Evolutionary conservation across 2,113 vertebrate species (phyloP).

Genomic region (Coregonus clupeaformis): DNA sequence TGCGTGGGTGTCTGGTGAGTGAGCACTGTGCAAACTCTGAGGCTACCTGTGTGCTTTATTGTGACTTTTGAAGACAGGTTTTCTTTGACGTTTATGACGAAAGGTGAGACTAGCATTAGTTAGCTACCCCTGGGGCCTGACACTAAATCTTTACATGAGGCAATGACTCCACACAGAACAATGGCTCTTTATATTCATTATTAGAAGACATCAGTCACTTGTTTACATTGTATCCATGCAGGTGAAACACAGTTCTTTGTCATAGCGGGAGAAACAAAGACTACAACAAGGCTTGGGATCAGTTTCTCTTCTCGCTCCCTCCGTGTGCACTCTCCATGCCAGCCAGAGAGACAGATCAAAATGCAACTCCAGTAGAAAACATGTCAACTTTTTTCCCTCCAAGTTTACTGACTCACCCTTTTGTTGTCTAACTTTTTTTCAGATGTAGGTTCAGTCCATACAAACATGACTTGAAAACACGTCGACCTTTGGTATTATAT

Average conservation of each 20-base stretch:
- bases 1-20: neutral
- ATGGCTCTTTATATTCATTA: slow-evolving; percentile 60
- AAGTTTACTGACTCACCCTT: slow-evolving; percentile 31
- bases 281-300: slow-evolving; percentile 42
- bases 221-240: slow-evolving; percentile 57
- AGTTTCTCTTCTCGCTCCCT: slow-evolving; percentile 37
- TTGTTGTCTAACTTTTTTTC: slow-evolving; percentile 40
- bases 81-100: slow-evolving; percentile 61
- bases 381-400: slow-evolving; percentile 7
- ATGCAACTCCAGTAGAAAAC: slow-evolving; percentile 31
- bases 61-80: slow-evolving; percentile 58
- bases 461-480: slow-evolving; percentile 51
- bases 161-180: slow-evolving; percentile 52
- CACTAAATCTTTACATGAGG: slow-evolving; percentile 58
- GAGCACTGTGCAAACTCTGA: slow-evolving; percentile 2
- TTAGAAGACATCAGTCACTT: slow-evolving; percentile 54
- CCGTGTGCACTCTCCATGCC: slow-evolving; percentile 18
- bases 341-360: slow-evolving; percentile 35
- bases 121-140: slow-evolving; percentile 50
- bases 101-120: slow-evolving; percentile 60
- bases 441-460: slow-evolving; percentile 35
- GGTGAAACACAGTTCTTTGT: slow-evolving; percentile 56
- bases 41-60: slow-evolving; percentile 49
- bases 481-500: slow-evolving; percentile 50
- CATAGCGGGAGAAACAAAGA: slow-evolving; percentile 49